These are phyloP conservation scores for Macaria notata DNA, from an alignment of 2,888 invertebrate genomes.

Conservation along the genomic window DNA sequence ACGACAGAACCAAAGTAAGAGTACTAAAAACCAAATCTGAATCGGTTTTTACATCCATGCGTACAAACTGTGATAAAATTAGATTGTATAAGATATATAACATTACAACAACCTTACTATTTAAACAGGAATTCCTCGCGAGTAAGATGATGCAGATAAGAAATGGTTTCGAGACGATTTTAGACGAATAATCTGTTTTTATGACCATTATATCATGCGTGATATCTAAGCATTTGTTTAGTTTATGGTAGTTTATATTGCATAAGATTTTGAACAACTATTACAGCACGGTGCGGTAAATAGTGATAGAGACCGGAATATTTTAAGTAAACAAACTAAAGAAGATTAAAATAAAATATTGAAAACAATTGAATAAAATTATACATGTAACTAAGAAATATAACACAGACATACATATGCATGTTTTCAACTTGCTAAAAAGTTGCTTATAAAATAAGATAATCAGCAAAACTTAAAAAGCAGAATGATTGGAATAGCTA, in stretches of 20 bases:
- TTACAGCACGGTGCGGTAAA: background rate
- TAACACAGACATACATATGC: too few species aligned
- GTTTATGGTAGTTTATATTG: slow-evolving; percentile 21
- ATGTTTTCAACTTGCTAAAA: too few species aligned
- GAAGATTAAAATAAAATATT: too few species aligned
- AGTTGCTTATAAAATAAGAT: too few species aligned
- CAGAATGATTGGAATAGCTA: too few species aligned
- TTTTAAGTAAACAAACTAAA: too few species aligned
- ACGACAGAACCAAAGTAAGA: background rate
- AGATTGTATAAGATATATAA: slow-evolving; percentile 40
- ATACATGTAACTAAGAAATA: too few species aligned
- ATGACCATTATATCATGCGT: slow-evolving; percentile 16
- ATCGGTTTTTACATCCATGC: slow-evolving; percentile 19
- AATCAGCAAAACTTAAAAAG: too few species aligned
- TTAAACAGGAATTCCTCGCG: slow-evolving; percentile 32
- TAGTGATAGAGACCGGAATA: background rate
- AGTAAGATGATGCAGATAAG: slow-evolving; percentile 21
- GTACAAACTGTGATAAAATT: slow-evolving; percentile 33
- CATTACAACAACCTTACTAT: slow-evolving; percentile 41
- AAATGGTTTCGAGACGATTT: slow-evolving; percentile 14
- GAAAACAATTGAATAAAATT: too few species aligned
- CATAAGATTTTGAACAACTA: slow-evolving; percentile 9
- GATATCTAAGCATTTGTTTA: slow-evolving; percentile 19
- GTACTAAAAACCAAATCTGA: slow-evolving; percentile 8
- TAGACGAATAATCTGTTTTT: slow-evolving; percentile 21